Conservation (phyloP, 2,113 vertebrate genomes). For the Sitta europaea region DNA sequence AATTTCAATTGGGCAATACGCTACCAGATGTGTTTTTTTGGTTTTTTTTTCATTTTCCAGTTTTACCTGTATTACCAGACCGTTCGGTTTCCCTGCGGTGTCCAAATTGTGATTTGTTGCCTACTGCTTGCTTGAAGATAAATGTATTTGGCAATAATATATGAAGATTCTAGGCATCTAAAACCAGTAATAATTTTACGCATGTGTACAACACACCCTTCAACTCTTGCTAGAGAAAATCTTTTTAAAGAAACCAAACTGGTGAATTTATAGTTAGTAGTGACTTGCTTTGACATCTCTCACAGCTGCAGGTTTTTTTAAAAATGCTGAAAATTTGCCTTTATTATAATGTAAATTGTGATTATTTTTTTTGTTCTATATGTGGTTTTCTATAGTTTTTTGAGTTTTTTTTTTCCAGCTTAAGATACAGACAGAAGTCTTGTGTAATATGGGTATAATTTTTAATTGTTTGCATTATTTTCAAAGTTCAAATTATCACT, state of each 20-base stretch:
- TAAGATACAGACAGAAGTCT: conserved; percentile 79
- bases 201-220: conserved; percentile 77
- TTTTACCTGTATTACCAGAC: conserved; percentile 78
- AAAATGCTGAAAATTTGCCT: conserved; percentile 80
- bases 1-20: conserved; percentile 74
- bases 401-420: conserved; percentile 74
- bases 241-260: conserved; percentile 73
- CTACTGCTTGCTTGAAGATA: conserved; percentile 82
- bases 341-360: conserved; percentile 85
- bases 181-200: conserved; percentile 71
- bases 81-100: conserved; percentile 75
- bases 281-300: conserved; percentile 80
- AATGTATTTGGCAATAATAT: conserved; percentile 78
- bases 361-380: conserved; percentile 78
- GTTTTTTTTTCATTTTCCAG: conserved; percentile 71
- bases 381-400: conserved; percentile 80
- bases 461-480: conserved; percentile 85
- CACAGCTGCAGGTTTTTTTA: conserved; percentile 76
- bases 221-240: conserved; percentile 72
- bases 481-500: conserved; percentile 81
- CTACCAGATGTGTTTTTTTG: conserved; percentile 67
- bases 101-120: conserved; percentile 81
- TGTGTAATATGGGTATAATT: conserved; percentile 89
- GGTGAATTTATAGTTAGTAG: conserved; percentile 79
- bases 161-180: conserved; percentile 68